Base-by-base conservation (phyloP, 2,113 vertebrate species). In the Gobius niger region DNA sequence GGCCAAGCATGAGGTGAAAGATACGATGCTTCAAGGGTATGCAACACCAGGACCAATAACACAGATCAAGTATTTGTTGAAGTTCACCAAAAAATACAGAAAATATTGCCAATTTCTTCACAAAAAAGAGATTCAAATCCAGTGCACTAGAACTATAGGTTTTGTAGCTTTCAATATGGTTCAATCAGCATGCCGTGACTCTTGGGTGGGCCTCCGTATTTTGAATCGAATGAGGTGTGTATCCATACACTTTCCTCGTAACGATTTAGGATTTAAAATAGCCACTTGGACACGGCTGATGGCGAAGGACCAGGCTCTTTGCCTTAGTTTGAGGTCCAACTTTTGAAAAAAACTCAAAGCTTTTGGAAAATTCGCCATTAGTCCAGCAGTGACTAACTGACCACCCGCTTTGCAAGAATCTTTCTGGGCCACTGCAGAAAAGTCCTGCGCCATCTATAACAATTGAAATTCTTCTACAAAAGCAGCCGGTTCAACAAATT, bases 131-230 rank as follows among this genome's bases (percentile, higher is more conserved):
- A 2, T 24, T 24, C 1, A 24, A 24, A 24, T 24, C 24, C 24
- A 24, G 16, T 34, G 61, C 44, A 50, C 73, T 68, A 74, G 51
- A 68, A 47, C 70, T 83, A 65, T 65, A 80, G 61, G 68, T 49
- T 78, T 47, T 54, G 69, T 69, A 69, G 53, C 65, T 64, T 85
- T 77, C 78, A 87, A 46, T 24, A 67, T 46, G 41, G 65, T 82
- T 84, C 85, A 80, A 44, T 86, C 70, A 75, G 70, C 73, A 63
- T 49, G 40, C 71, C 15, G 47, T 46, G 51, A 46, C 70, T 82
- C 60, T 52, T 82, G 84, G 82, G 76, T 82, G 87, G 83, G 78
- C 85, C 12, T 73, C 75, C 14, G 63, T 60, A 47, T 81, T 44
- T 71, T 65, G 68, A 51, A 81, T 61, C 4, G 24, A 52, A 67